Conservation (phyloP, 2,888 invertebrate species). For the Salpingus planirostris region DNA sequence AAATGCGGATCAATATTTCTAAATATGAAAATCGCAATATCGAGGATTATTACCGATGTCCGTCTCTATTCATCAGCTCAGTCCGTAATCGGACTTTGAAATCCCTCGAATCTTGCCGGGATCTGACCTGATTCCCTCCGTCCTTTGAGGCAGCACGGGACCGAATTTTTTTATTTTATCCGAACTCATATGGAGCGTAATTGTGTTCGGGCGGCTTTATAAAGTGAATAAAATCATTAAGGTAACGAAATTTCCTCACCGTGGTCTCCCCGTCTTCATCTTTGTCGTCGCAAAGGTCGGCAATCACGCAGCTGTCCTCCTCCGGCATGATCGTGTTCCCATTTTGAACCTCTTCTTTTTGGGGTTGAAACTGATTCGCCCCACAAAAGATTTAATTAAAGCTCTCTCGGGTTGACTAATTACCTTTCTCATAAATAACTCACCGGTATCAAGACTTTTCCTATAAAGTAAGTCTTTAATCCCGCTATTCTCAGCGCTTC, state of each 20-base stretch:
- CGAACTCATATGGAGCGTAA: neutral
- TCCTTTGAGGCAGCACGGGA: neutral
- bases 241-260: slow-evolving; percentile 29
- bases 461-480: slow-evolving; percentile 86
- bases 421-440: slow-evolving; percentile 35
- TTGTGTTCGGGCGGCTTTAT: too few relatives aligned
- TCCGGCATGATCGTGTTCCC: slow-evolving; percentile 41
- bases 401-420: neutral
- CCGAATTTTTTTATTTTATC: neutral
- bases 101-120: slow-evolving; percentile 65
- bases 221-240: too few relatives aligned
- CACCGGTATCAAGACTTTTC: slow-evolving; percentile 74
- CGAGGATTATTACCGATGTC: slow-evolving; percentile 75
- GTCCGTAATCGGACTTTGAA: slow-evolving; percentile 72
- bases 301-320: slow-evolving; percentile 41
- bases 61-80: slow-evolving; percentile 77
- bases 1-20: too few relatives aligned
- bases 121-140: slow-evolving; percentile 42
- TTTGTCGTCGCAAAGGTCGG: slow-evolving; percentile 36
- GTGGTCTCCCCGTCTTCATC: slow-evolving; percentile 37
- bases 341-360: slow-evolving; percentile 40
- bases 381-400: neutral
- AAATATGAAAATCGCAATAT: slow-evolving; percentile 5
- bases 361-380: slow-evolving; percentile 32
- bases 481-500: slow-evolving; percentile 82